phyloP scores from a whole-genome alignment of 1,140 invertebrate species.

The Diplogasteroides magnus region DNA sequence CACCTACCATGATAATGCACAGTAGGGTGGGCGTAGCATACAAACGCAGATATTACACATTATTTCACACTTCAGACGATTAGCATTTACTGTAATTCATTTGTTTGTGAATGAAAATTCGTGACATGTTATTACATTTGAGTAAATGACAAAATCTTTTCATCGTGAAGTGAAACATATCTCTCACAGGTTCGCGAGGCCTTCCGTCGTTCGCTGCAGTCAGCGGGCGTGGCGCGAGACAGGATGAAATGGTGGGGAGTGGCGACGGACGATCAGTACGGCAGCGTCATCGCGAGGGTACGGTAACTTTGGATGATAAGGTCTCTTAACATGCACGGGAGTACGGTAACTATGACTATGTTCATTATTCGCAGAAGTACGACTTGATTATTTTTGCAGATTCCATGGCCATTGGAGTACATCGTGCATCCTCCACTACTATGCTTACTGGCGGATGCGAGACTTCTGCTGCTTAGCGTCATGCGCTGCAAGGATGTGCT shows the following conservation, averaged over 20 bases:
- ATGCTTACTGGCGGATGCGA: neutral
- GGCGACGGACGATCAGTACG: neutral
- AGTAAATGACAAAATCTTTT: no score
- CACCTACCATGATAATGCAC: no score
- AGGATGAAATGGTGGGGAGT: neutral
- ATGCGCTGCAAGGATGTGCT: neutral
- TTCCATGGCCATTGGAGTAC: neutral
- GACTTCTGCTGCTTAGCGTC: neutral
- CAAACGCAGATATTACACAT: no score
- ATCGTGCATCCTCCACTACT: neutral
- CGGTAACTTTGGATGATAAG: no score
- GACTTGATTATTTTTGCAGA: neutral
- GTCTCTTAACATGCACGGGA: no score
- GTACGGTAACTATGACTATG: neutral
- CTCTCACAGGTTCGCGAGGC: neutral
- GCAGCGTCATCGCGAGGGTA: neutral
- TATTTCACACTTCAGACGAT: no score
- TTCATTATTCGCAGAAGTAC: neutral
- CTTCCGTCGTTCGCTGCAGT: neutral
- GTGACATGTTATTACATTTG: no score
- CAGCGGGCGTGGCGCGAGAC: neutral
- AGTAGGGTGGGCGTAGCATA: no score
- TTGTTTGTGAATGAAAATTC: no score
- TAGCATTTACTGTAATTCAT: no score
- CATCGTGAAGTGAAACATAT: no score